These are phyloP conservation scores for Callaeas wilsoni DNA, from an alignment of 2,113 vertebrate genomes.

Conservation along the genomic window DNA sequence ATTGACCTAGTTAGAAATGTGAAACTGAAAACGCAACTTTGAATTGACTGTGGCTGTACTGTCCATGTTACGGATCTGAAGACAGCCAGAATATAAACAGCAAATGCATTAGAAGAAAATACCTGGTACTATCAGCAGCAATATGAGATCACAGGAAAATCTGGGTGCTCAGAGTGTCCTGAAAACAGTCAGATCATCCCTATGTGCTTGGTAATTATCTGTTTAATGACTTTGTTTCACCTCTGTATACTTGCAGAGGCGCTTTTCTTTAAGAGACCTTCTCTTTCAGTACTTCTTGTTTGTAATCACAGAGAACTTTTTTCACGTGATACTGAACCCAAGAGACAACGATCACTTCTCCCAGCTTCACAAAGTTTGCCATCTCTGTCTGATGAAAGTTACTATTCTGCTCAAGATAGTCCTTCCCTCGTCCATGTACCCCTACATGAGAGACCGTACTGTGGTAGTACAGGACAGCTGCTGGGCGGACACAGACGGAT, in stretches of 20 bases:
- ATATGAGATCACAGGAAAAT: not conserved
- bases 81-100: not conserved
- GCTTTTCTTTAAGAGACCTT: not conserved
- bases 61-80: not conserved
- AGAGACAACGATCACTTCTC: not conserved
- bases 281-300: not conserved
- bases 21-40: not conserved
- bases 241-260: not conserved
- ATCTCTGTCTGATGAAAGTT: not conserved
- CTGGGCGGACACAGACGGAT: not conserved
- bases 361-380: not conserved
- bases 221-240: not conserved
- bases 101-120: not conserved
- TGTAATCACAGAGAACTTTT: not conserved
- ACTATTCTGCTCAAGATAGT: not conserved
- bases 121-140: not conserved
- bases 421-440: not conserved
- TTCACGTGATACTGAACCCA: not conserved
- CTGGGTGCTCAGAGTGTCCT: not conserved
- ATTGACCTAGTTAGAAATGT: not conserved
- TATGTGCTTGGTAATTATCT: not conserved
- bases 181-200: not conserved
- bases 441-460: accelerated
- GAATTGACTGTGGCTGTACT: not conserved
- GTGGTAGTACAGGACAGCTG: not conserved